These are phyloP conservation scores for Rhagoletis zephyria DNA, from an alignment of 1,140 invertebrate genomes.

Conservation along the genomic window DNA sequence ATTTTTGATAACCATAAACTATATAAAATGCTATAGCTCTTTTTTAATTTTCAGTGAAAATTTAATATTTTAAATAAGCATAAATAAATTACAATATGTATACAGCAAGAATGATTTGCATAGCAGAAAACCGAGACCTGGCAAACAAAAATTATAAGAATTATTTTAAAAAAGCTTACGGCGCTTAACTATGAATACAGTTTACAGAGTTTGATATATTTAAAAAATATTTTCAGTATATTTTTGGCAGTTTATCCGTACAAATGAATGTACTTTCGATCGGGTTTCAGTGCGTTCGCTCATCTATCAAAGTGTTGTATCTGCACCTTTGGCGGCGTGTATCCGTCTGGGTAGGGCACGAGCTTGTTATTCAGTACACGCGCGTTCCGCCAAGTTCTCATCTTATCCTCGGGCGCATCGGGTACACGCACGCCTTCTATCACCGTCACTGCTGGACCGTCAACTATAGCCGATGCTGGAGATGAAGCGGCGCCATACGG, in stretches of 20 bases:
- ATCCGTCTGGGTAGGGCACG: constrained; percentile 80
- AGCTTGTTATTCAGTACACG: constrained; percentile 87
- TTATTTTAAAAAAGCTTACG: too few species aligned
- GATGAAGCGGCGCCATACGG: constrained; percentile 29
- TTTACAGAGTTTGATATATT: background rate
- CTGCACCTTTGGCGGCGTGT: constrained; percentile 77
- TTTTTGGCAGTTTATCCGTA: constrained; percentile 26
- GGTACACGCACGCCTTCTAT: constrained; percentile 86
- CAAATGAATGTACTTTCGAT: background rate
- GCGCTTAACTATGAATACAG: too few species aligned
- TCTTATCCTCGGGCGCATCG: constrained; percentile 85
- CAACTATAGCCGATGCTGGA: constrained; percentile 62
- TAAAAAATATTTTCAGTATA: background rate
- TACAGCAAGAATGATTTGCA: background rate
- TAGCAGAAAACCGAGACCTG: too few species aligned
- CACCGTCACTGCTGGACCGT: constrained; percentile 75
- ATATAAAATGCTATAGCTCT: too few species aligned
- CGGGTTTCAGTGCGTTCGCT: background rate
- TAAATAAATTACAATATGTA: constrained; percentile 37
- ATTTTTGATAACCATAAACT: background rate
- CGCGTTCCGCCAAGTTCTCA: constrained; percentile 87
- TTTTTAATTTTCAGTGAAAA: background rate
- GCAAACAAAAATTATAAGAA: too few species aligned
- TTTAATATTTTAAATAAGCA: background rate
- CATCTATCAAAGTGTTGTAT: constrained; percentile 71